Evolutionary conservation across 2,797 vertebrate genomes (phyloP), one percentile per base, ranked within the genome.

Genomic region (Ptychadena robeensis): DNA sequence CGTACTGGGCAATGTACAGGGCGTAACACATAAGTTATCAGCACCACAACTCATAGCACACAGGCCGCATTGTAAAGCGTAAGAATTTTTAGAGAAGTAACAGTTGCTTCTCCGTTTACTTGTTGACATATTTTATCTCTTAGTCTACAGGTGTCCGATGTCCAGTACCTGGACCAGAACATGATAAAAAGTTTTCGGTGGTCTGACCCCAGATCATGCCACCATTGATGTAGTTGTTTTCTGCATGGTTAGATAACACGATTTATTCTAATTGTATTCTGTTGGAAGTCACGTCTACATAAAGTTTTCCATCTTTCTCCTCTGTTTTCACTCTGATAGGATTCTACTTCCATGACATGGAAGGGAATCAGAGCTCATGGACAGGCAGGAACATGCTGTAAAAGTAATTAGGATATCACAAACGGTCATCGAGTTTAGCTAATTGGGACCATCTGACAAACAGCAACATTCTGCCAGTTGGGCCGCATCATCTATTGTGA

Each of bases 371-470:
- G 73, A 68, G 27, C 59, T 61, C 27, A 40, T 40, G 18, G 59
- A 44, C 27, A 18, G 34, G 3, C 73, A 75, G 73, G 59, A 68
- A 70, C 66, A 69, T 11, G 15, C 31, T 59, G 31, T n/a, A 79
- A 68, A 59, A 70, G 65, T 35, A 69, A 79, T 79, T 69, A 53
- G 75, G 63, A 53, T 67, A 78, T 78, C 64, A 31, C 38, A 78
- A 64, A 25, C 74, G 18, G 63, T 65, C 28, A 77, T 77, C 74
- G 40, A 77, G 22, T 30, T 31, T 40, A 10, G 27, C 9, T 77
- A 44, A 77, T 77, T 66, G 37, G 28, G 75, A 66, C 63, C 74
- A 77, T 66, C 75, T 78, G 75, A 78, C 75, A 34, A 34, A 9
- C n/a, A 67, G 12, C 9, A 12, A 30, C 63, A 15, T 1, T 0